Base-by-base conservation (phyloP, 2,797 vertebrate genomes). In the Emydoidea blandingii region DNA sequence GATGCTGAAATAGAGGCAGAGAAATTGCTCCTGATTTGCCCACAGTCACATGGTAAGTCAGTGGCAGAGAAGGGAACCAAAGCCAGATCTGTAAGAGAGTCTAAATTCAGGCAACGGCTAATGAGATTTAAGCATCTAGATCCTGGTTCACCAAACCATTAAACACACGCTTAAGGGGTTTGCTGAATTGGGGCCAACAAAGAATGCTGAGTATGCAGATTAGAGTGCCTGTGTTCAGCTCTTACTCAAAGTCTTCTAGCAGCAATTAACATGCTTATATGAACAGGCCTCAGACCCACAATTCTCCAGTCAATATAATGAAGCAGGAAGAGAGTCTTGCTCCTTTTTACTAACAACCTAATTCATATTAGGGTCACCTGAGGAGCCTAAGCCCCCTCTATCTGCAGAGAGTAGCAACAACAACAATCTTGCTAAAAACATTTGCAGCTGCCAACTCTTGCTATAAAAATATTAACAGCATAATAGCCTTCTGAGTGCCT, bases 371-470 rank as follows among this genome's bases (percentile, higher is more conserved):
- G 87, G 90, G 94, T 94, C 86, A 96, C 96, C 94, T 93, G 91
- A 97, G 96, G 92, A 96, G 79, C 88, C 94, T 74, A 93, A 96
- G 94, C 85, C 82, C 94, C 96, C 96, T 96, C 97, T 96, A 96
- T 96, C 96, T 97, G 96, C 89, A 96, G 95, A 87, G 95, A 37
- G n/a, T 72, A 68, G 65, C 19, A 23, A 37, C 37, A 72, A 59
- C 57, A 95, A 95, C 85, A 94, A 93, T 96, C 95, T 95, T 97
- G 90, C 91, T 97, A 94, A 96, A 92, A 95, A 96, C 87, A 93
- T 95, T 97, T 96, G 95, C 94, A 95, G 94, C 81, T 96, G 96
- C 95, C 95, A 96, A 96, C 82, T 88, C 91, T 96, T 97, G 90
- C 95, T 97, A 94, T 94, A 94, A 94, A 97, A 96, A 97, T 95